phyloP scores from a whole-genome alignment of 2,797 vertebrate species.

The Hozukius guyotensis region DNA sequence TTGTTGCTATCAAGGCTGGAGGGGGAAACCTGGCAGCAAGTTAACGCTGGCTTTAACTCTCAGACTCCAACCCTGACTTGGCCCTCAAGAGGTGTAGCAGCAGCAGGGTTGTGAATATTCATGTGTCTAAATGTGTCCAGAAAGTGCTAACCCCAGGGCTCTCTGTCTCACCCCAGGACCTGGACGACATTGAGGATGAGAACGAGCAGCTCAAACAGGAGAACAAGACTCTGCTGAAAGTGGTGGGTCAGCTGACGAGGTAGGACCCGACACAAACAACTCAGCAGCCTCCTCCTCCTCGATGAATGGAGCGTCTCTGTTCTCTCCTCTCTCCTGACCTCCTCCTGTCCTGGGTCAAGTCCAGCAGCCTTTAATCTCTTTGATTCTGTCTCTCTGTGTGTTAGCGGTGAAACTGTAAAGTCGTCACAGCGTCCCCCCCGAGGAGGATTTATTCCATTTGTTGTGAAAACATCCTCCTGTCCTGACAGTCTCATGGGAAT shows the following conservation, averaged over 20 bases:
- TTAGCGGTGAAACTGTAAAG: slow-evolving; percentile 48
- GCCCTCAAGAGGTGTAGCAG: background rate
- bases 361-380: slow-evolving; percentile 46
- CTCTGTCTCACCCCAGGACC: slow-evolving; percentile 82
- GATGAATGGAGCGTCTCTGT: slow-evolving; percentile 4
- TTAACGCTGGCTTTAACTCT: slow-evolving; percentile 22
- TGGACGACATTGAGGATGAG: slow-evolving; percentile 98
- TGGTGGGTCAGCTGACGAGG: slow-evolving; percentile 98
- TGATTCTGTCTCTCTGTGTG: slow-evolving; percentile 45
- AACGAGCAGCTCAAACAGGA: slow-evolving; percentile 99
- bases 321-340: background rate
- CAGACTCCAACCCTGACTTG: background rate
- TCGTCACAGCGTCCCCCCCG: background rate
- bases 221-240: slow-evolving; percentile 99
- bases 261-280: slow-evolving; percentile 80
- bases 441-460: slow-evolving; percentile 21
- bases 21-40: slow-evolving; percentile 9
- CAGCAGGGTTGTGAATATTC: slow-evolving; percentile 21
- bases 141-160: background rate
- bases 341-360: slow-evolving; percentile 14
- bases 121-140: background rate
- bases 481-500: slow-evolving; percentile 10
- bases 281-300: background rate
- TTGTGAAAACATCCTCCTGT: background rate
- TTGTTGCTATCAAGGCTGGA: slow-evolving; percentile 63